Conservation (phyloP, 2,888 invertebrate species). For the Cephus nigrinus region DNA sequence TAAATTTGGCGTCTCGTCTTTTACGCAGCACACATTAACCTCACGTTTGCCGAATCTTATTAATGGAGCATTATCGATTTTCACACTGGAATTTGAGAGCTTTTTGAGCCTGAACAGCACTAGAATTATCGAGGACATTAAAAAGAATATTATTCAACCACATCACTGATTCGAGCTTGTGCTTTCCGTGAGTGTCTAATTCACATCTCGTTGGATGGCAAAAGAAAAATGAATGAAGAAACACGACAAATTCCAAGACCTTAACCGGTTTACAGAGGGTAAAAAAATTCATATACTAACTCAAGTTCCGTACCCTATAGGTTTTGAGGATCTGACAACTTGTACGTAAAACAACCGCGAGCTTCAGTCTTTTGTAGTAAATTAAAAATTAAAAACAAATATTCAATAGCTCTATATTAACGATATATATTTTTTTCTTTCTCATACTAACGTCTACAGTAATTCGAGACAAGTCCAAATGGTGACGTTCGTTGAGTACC, state of each 20-base stretch:
- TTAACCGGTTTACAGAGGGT: background rate
- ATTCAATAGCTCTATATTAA: too few species aligned
- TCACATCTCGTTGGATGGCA: background rate
- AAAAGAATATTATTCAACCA: background rate
- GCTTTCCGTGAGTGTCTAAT: background rate
- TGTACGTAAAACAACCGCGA: background rate
- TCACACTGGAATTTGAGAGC: background rate
- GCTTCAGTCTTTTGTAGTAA: background rate
- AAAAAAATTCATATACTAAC: background rate
- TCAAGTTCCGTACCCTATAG: background rate
- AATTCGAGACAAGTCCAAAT: background rate
- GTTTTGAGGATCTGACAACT: background rate
- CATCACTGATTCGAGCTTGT: background rate
- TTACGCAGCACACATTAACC: background rate
- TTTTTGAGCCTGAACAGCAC: background rate
- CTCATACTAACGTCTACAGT: background rate
- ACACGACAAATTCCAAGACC: background rate
- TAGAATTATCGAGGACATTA: background rate
- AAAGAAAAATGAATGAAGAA: background rate
- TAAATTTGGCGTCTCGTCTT: background rate
- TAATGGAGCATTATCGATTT: background rate
- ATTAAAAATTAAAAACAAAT: background rate
- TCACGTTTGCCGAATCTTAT: background rate
- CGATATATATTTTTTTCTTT: background rate
- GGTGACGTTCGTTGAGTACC: background rate